Percentiles rank a stretch among this genome's conserved stretches.
phyloP scores from a whole-genome alignment of 64 coral and sea anemone genomes.

The Acropora tenuis region DNA sequence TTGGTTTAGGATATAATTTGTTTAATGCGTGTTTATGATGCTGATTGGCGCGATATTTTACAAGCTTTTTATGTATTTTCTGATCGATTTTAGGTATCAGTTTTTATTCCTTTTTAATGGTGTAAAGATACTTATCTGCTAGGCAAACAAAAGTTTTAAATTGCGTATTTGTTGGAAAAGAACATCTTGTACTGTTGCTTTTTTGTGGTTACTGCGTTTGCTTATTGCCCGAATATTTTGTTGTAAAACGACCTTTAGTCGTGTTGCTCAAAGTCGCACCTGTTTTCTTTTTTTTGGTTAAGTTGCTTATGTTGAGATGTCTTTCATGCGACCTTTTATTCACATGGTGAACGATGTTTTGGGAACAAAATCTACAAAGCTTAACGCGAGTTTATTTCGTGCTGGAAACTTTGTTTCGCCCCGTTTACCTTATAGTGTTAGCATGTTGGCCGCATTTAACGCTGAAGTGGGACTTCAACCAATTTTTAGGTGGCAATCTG shows the following conservation, averaged over 20 bases:
- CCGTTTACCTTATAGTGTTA: no score
- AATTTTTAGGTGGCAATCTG: no score
- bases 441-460: no score
- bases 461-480: no score
- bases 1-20: background rate
- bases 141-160: background rate
- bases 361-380: background rate
- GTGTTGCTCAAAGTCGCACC: no score
- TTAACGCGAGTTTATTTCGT: no score
- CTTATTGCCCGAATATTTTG: no score
- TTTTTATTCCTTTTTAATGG: constrained; percentile 25
- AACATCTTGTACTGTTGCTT: background rate
- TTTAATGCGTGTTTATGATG: background rate
- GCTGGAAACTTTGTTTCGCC: no score
- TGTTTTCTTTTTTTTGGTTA: no score
- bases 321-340: background rate
- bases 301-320: no score
- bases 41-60: background rate
- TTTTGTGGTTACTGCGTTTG: background rate
- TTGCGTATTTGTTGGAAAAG: background rate
- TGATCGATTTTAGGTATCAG: background rate
- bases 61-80: constrained; percentile 10
- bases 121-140: background rate
- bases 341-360: no score
- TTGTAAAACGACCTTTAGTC: no score